These are phyloP conservation scores for Centropyge bicolor DNA, from an alignment of 2,797 vertebrate genomes.

Conservation along the genomic window DNA sequence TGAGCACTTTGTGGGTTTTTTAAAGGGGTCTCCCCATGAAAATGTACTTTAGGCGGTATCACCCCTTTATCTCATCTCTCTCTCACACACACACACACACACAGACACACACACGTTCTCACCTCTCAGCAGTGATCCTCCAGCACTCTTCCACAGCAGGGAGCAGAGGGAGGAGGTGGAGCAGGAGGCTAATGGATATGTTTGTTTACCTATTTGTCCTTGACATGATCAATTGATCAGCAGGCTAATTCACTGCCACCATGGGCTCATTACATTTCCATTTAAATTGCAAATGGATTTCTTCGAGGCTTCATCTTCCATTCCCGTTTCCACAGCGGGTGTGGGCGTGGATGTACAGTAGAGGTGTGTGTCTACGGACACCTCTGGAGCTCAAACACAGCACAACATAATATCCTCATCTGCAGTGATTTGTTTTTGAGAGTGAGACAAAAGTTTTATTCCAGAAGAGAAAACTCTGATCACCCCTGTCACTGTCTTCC, in stretches of 20 bases:
- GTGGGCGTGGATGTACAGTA: slow-evolving; percentile 46
- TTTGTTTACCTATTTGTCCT: slow-evolving; percentile 92
- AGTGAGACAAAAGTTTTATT: slow-evolving; percentile 6
- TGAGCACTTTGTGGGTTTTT: slow-evolving; percentile 27
- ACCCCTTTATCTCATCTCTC: slow-evolving; percentile 16
- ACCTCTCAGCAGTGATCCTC: slow-evolving; percentile 71
- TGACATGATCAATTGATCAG: slow-evolving; percentile 92
- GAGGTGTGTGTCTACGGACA: slow-evolving; percentile 29
- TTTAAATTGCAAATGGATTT: slow-evolving; percentile 89
- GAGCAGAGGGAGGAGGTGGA: slow-evolving; percentile 72
- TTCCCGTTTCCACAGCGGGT: slow-evolving; percentile 37
- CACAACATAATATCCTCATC: background rate
- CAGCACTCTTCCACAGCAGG: slow-evolving; percentile 75
- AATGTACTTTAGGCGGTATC: slow-evolving; percentile 34
- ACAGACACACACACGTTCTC: slow-evolving; percentile 34
- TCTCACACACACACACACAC: slow-evolving; percentile 34
- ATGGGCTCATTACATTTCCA: slow-evolving; percentile 88
- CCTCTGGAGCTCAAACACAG: slow-evolving; percentile 4
- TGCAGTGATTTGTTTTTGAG: slow-evolving; percentile 10
- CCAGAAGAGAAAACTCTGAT: background rate
- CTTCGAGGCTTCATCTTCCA: slow-evolving; percentile 68
- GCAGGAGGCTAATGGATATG: slow-evolving; percentile 85
- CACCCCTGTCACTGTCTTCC: background rate
- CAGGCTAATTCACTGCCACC: slow-evolving; percentile 88
- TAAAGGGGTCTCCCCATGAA: slow-evolving; percentile 32